Conservation (phyloP, 2,113 vertebrate genomes). For the Peromyscus californicus region DNA sequence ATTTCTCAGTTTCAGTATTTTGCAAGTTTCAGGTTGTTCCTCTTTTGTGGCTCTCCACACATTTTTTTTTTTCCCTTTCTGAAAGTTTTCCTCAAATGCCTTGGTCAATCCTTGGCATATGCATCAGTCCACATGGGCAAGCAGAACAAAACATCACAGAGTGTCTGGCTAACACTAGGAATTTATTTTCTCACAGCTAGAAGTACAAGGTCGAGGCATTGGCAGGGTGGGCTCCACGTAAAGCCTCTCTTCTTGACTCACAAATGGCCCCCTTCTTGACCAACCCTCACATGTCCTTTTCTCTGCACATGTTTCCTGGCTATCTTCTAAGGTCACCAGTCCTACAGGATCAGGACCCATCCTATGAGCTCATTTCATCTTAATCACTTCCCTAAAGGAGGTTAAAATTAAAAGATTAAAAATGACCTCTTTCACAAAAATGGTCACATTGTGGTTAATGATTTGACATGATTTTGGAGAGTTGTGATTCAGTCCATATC, state of each 20-base stretch:
- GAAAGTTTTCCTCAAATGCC: background rate
- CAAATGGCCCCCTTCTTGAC: background rate
- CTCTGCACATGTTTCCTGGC: background rate
- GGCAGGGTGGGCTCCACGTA: background rate
- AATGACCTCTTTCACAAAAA: background rate
- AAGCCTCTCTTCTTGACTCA: background rate
- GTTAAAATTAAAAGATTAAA: background rate
- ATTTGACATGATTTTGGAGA: background rate
- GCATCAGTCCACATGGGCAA: too few species aligned
- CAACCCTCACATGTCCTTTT: background rate
- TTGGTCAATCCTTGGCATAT: background rate
- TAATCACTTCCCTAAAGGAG: background rate
- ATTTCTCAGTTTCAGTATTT: background rate
- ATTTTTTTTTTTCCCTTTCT: background rate
- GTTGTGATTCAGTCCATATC: background rate
- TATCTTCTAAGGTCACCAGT: too few species aligned
- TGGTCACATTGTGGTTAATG: background rate
- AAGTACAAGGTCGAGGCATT: background rate
- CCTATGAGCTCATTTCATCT: background rate
- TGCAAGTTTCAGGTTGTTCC: background rate
- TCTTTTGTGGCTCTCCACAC: background rate
- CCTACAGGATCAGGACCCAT: background rate
- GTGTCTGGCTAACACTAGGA: background rate
- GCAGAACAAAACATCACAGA: background rate
- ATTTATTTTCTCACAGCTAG: background rate